Evolutionary conservation across 2,888 invertebrate genomes (phyloP).

Genomic region (Aleiodes testaceus): DNA sequence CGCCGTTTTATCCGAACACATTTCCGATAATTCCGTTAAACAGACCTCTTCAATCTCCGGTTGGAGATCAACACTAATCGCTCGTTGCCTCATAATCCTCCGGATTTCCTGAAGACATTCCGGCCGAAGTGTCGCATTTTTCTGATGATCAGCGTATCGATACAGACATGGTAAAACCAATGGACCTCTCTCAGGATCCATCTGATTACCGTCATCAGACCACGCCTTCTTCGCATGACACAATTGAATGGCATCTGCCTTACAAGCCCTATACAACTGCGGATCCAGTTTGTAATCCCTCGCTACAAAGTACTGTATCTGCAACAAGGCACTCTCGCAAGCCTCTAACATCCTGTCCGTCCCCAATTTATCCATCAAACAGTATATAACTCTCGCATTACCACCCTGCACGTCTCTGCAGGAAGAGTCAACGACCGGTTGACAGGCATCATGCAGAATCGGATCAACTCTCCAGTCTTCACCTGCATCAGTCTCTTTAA

Average conservation of each 20-base stretch:
- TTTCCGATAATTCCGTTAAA: conserved; percentile 86
- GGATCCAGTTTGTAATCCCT: conserved; percentile 96
- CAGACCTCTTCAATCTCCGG: conserved; percentile 96
- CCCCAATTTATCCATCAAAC: conserved; percentile 93
- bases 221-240: conserved; percentile 88
- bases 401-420: conserved; percentile 83
- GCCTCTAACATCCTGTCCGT: conserved; percentile 88
- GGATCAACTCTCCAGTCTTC: conserved; percentile 98
- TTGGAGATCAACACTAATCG: conserved; percentile 92
- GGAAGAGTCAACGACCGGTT: conserved; percentile 85
- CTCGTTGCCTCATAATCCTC: conserved; percentile 93
- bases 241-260: conserved; percentile 86
- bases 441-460: conserved; percentile 88
- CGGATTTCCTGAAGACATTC: conserved; percentile 85
- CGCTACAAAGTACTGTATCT: conserved; percentile 97
- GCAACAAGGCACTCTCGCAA: conserved; percentile 93
- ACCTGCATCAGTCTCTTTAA: conserved; percentile 93
- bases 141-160: conserved; percentile 70
- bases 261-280: conserved; percentile 90
- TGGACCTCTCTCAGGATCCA: conserved; percentile 86
- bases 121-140: conserved; percentile 68
- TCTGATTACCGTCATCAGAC: conserved; percentile 80
- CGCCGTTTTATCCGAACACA: conserved; percentile 89
- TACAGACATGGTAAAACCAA: conserved; percentile 94
- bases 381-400: conserved; percentile 90